Evolutionary conservation across 2,113 vertebrate genomes (phyloP).

Genomic region (Hylia prasina): DNA sequence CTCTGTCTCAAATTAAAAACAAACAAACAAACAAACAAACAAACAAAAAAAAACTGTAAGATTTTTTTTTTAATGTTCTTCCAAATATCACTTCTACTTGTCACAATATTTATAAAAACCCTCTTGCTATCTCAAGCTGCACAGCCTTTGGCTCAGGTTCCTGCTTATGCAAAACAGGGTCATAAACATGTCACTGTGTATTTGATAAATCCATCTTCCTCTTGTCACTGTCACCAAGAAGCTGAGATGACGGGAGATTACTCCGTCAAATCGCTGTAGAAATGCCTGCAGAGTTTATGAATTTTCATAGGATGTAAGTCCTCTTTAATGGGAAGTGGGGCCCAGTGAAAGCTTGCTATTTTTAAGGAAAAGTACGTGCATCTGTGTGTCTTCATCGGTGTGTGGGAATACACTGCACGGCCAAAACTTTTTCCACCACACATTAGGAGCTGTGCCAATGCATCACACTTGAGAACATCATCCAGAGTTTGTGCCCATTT

Average conservation of each 20-base stretch:
- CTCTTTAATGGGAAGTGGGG: slow-evolving; percentile 54
- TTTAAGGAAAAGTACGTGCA: neutral
- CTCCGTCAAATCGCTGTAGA: slow-evolving; percentile 61
- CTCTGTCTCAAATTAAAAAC: slow-evolving; percentile 13
- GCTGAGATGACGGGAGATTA: slow-evolving; percentile 70
- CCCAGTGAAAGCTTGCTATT: slow-evolving; percentile 34
- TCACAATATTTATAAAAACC: slow-evolving; percentile 66
- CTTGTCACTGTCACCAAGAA: slow-evolving; percentile 72
- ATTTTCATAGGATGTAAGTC: slow-evolving; percentile 65
- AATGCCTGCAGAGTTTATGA: slow-evolving; percentile 68
- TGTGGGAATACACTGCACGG: neutral
- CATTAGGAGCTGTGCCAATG: neutral
- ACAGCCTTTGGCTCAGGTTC: slow-evolving; percentile 61
- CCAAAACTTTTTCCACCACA: neutral
- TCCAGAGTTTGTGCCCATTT: neutral
- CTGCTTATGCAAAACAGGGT: slow-evolving; percentile 69
- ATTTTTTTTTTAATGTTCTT: slow-evolving; percentile 44
- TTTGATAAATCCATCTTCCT: slow-evolving; percentile 76
- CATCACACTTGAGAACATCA: neutral
- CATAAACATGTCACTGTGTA: slow-evolving; percentile 68
- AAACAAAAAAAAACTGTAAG: neutral
- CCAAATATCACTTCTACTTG: slow-evolving; percentile 68
- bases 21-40: neutral
- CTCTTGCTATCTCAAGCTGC: slow-evolving; percentile 59
- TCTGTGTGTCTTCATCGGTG: neutral